Base-by-base conservation (phyloP, 2,888 invertebrate species). In the Polydrusus tereticollis region DNA sequence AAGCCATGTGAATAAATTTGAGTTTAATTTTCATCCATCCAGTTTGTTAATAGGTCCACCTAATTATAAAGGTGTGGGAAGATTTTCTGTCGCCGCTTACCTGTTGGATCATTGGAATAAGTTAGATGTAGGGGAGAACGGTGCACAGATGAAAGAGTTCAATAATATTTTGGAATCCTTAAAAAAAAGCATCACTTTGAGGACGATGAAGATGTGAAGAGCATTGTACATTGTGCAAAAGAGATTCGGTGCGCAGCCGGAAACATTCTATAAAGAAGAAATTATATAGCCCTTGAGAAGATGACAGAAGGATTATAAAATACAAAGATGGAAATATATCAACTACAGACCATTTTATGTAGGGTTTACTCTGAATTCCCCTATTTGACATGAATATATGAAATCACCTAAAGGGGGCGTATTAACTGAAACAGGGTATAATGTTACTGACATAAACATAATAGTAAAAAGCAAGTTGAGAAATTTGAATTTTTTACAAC, bases 51-150 rank as follows among this genome's bases (percentile, higher is more conserved):
- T 55, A 55, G 52, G 52, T 55, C 52, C 18, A 55, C 52, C 52
- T 55, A 55, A 55, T 55, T 55, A 55, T 55, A 55, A 29, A 55
- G 52, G 52, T 55, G 52, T 55, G 52, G 52, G 52, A 55, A 55
- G 52, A 55, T 55, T 55, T 29, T 29, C 29, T 16, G 52, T 55
- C 29, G 52, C 18, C 52, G 5, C 7, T 55, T 55, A 55, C 29
- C 52, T 55, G 52, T 50, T 29, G 52, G 29, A 29, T 18, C 52
- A 26, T 26, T 2, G 26, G 26, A 52, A 26, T 26, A 18, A 55
- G n/a, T 26, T 55, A 7, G 18, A 0, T 55, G 10, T 55, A 55
- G 29, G 52, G 52, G 52, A 55, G 10, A 52, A n/a, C n/a, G n/a
- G n/a, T n/a, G n/a, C n/a, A n/a, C n/a, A n/a, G n/a, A n/a, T n/a